These are phyloP conservation scores for Aselliscus stoliczkanus DNA, from an alignment of 2,797 vertebrate species.

Conservation along the genomic window DNA sequence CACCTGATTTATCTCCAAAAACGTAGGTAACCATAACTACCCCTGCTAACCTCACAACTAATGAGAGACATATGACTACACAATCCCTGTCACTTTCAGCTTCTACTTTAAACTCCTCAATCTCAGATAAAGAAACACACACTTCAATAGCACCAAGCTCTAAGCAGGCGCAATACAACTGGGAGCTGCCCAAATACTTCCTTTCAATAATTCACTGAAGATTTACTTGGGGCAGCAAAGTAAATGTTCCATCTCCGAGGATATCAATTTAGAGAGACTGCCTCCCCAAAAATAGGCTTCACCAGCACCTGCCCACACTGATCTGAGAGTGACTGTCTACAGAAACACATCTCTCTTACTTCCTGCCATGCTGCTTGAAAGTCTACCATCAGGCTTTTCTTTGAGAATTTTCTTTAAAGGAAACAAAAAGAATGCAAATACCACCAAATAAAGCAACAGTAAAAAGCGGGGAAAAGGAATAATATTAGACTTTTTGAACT, in stretches of 20 bases:
- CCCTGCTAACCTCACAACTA: not conserved
- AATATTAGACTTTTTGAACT: not conserved
- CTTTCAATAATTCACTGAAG: not conserved
- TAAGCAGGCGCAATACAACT: not conserved
- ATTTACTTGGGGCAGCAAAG: not conserved
- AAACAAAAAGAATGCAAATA: not conserved
- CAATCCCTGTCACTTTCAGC: not conserved
- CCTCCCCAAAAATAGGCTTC: not conserved
- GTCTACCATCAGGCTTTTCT: not conserved
- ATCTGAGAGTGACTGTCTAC: not conserved
- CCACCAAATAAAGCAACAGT: not conserved
- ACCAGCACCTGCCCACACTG: not conserved
- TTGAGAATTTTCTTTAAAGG: not conserved
- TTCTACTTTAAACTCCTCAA: not conserved
- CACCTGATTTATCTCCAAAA: not conserved
- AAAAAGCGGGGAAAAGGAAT: not conserved
- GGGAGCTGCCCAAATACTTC: not conserved
- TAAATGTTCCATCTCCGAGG: not conserved
- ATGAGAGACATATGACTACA: not conserved
- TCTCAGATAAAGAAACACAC: conserved; percentile 7
- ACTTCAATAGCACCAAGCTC: not conserved
- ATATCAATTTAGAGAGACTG: not conserved
- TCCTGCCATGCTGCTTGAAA: not conserved
- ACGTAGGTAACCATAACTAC: not conserved
- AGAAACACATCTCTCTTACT: conserved; percentile 11